Conservation (phyloP, 2,797 vertebrate species). For the Dendrocincla fuliginosa region DNA sequence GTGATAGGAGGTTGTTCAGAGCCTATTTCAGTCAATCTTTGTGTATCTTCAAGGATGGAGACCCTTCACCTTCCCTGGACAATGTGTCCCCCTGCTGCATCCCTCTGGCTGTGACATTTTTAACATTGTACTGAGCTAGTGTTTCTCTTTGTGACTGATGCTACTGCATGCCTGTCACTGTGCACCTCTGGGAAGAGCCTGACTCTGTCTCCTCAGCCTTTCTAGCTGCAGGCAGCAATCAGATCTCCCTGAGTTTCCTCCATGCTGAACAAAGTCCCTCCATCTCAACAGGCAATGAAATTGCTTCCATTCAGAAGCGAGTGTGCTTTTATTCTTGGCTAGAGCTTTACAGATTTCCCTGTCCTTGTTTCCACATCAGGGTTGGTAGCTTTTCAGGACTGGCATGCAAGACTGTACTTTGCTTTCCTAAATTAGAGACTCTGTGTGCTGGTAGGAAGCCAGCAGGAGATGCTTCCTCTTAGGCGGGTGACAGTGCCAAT, state of each 20-base stretch:
- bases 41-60: neutral
- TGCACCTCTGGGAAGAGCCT: neutral
- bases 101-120: neutral
- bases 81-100: neutral
- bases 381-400: slow-evolving; percentile 36
- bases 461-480: slow-evolving; percentile 28
- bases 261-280: neutral
- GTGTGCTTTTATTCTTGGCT: neutral
- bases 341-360: neutral
- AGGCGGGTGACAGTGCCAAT: neutral
- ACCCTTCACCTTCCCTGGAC: neutral
- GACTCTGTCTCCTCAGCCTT: neutral
- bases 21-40: neutral
- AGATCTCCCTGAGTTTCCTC: neutral
- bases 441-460: slow-evolving; percentile 4
- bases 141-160: neutral
- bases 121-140: neutral
- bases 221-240: neutral
- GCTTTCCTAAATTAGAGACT: slow-evolving; percentile 36
- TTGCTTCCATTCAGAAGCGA: neutral
- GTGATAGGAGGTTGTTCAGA: neutral
- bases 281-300: neutral
- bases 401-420: neutral
- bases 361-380: neutral
- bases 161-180: rapidly evolving